Conservation (phyloP, 2,113 vertebrate species). For the Catharus minimus region DNA sequence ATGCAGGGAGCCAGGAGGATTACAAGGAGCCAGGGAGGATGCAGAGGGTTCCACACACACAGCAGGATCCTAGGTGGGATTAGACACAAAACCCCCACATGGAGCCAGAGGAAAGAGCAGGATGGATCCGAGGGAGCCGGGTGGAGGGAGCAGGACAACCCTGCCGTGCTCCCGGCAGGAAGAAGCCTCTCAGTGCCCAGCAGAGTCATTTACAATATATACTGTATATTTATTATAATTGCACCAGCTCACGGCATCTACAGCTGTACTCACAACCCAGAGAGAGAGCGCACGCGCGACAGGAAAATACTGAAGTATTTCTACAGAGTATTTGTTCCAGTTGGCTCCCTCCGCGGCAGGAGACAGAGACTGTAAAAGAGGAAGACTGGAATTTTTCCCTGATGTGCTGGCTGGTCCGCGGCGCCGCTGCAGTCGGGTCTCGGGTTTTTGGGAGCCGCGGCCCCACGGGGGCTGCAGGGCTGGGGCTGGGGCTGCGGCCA, state of each 20-base stretch:
- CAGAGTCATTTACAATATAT: slow-evolving; percentile 61
- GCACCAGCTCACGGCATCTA: slow-evolving; percentile 67
- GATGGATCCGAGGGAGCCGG: not conserved
- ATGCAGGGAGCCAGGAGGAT: not conserved
- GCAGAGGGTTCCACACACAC: fast-evolving
- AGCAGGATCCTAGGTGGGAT: not conserved
- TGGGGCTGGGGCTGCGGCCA: not conserved
- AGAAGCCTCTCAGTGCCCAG: not conserved
- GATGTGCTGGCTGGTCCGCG: slow-evolving; percentile 36
- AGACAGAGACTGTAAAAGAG: slow-evolving; percentile 70
- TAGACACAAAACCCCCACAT: not conserved
- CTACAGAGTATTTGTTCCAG: slow-evolving; percentile 66
- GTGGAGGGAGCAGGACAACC: not conserved
- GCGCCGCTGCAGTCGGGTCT: not conserved
- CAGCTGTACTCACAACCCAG: slow-evolving; percentile 60
- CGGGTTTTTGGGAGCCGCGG: not conserved
- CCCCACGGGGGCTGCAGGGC: not conserved
- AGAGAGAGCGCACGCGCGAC: slow-evolving; percentile 25
- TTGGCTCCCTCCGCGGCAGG: slow-evolving; percentile 59
- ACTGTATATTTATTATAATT: slow-evolving; percentile 67
- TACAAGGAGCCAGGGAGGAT: not conserved
- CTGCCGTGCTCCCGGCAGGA: fast-evolving
- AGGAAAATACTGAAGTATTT: slow-evolving; percentile 63
- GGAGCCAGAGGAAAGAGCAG: not conserved
- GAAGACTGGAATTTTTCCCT: slow-evolving; percentile 83